Evolutionary conservation across 2,797 vertebrate species (phyloP), one percentile per base, ranked within the genome.

Genomic region (Trachurus trachurus): DNA sequence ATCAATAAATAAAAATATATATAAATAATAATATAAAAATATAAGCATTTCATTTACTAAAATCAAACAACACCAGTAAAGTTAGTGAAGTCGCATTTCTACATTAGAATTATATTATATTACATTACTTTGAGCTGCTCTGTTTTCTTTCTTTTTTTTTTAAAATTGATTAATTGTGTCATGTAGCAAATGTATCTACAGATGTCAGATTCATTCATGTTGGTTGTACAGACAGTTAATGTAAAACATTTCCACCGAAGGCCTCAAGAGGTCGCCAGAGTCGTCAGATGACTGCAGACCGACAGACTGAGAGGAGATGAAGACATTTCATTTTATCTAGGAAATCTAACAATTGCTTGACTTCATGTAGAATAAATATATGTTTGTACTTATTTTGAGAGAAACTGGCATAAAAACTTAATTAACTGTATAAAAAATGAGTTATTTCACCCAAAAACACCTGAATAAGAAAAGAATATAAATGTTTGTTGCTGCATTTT

Each of bases 201-300:
- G 12, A 19, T 47, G 26, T 63, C 42, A 31, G 9, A 63, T 64
- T 22, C 13, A 42, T 8, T 13, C 0, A 10, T n/a, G 47, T n/a
- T n/a, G 49, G 8, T 21, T 21, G n/a, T 9, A 47, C 8, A 7
- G 45, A 8, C 45, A 19, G 8, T 17, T 19, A 5, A 47, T 47
- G 1, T 22, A 13, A 37, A 45, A 4, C 22, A 3, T 45, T 67
- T 45, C 64, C 45, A 19, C 15, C 2, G 19, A 15, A 1, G 15
- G 29, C 31, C 65, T 54, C 29, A 37, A 62, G 65, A 76, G 73
- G 49, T 53, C 65, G 0, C 57, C 57, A 76, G 53, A 53, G 37
- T 26, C 11, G 42, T 40, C 31, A 2, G 15, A 21, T 45, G 12
- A n/a, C 2, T 15, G 17, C 66, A 45, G 1, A 26, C 26, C n/a